Evolutionary conservation across 2,888 invertebrate genomes (phyloP).

Genomic region (Conchocele bisecta): DNA sequence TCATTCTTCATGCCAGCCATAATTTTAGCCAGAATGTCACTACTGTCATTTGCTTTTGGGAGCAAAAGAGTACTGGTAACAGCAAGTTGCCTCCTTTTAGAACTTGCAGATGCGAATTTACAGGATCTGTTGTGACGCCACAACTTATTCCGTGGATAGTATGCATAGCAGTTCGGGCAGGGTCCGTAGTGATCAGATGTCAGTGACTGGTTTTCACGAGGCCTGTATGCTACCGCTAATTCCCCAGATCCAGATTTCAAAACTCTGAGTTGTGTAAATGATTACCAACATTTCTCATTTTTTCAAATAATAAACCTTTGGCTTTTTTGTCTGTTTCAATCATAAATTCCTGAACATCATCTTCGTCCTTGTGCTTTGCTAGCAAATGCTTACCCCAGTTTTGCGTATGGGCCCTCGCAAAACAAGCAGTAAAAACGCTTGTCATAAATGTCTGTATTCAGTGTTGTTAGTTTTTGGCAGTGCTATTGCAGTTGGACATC

Average conservation of each 20-base stretch:
- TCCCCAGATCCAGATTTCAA: not conserved
- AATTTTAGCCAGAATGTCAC: not conserved
- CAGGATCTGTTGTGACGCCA: not conserved
- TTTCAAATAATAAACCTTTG: not conserved
- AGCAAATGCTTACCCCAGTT: not conserved
- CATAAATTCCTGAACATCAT: not conserved
- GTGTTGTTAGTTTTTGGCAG: not conserved
- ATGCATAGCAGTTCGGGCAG: not conserved
- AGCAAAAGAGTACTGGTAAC: not conserved
- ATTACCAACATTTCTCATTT: slow-evolving; percentile 9
- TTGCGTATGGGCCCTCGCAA: not conserved
- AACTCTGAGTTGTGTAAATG: slow-evolving; percentile 5
- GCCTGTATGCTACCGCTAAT: not conserved
- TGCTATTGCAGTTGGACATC: no score
- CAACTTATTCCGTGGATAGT: no score
- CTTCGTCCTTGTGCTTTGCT: not conserved
- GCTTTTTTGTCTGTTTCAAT: not conserved
- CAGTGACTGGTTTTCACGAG: not conserved
- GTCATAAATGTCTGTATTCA: not conserved
- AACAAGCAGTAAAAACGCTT: not conserved
- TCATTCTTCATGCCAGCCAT: not conserved
- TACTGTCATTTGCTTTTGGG: not conserved
- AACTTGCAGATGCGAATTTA: not conserved
- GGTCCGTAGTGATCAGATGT: not conserved
- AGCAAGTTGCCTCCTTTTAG: not conserved